These are phyloP conservation scores for Syncerus caffer DNA, from an alignment of 2,797 vertebrate species.

Conservation along the genomic window DNA sequence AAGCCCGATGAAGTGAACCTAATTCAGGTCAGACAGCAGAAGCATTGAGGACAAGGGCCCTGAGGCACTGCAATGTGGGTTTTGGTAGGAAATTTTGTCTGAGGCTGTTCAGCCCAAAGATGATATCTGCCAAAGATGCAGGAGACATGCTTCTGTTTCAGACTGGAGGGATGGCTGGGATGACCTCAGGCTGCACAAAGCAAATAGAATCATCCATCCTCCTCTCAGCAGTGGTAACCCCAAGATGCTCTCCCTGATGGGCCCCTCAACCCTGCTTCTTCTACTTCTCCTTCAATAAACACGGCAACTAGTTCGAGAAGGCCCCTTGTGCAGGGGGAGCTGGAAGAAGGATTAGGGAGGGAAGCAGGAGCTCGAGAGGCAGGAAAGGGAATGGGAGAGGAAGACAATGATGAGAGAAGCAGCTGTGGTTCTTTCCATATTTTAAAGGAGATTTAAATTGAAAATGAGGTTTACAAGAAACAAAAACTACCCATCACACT, in stretches of 20 bases:
- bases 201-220: neutral
- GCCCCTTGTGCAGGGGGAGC: neutral
- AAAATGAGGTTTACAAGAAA: constrained; percentile 43
- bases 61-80: fast-evolving
- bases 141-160: neutral
- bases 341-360: neutral
- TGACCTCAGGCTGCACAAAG: neutral
- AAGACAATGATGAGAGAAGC: neutral
- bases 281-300: neutral
- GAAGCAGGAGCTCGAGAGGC: neutral
- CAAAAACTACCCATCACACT: neutral
- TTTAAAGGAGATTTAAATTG: constrained; percentile 21
- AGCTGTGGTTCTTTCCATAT: neutral
- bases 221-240: neutral
- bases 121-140: too few species aligned
- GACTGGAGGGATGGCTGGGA: neutral
- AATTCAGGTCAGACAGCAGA: neutral
- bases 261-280: neutral
- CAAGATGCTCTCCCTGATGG: neutral
- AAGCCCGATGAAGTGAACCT: neutral
- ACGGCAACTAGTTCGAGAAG: neutral
- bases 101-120: neutral
- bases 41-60: neutral
- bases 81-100: neutral
- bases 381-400: neutral